These are phyloP conservation scores for Actinernus sp. DNA, from an alignment of 92 coral and sea anemone species.

Conservation along the genomic window DNA sequence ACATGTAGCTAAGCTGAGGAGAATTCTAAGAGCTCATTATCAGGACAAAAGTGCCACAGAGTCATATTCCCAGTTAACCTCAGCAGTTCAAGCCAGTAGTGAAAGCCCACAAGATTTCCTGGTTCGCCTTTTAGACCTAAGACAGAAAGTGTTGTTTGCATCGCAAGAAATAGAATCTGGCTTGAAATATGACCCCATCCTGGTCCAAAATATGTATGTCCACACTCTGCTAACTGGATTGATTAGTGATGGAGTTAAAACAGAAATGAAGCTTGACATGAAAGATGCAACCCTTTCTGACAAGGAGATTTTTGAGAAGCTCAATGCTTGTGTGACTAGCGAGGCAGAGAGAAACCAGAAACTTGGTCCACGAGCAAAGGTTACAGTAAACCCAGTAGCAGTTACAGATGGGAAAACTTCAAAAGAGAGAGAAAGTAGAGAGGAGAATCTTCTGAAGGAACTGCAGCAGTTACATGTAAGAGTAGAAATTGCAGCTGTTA, in stretches of 20 bases:
- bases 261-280: conserved; percentile 10
- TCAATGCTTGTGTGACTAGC: conserved; percentile 20
- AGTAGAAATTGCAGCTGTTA: conserved; percentile 21
- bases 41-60: conserved; percentile 49
- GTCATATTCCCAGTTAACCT: background rate
- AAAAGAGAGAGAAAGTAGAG: background rate
- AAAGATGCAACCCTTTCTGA: conserved; percentile 13
- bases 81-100: background rate
- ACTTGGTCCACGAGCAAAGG: conserved; percentile 6
- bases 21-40: conserved; percentile 31
- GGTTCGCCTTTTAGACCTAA: conserved; percentile 13
- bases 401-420: too few relatives aligned
- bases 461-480: conserved; percentile 11
- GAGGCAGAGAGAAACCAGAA: conserved; percentile 37
- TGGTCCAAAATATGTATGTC: conserved; percentile 8
- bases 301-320: conserved; percentile 36
- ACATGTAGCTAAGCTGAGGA: conserved; percentile 9
- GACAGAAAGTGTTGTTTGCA: conserved; percentile 31
- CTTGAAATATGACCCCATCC: conserved; percentile 15
- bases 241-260: conserved; percentile 13
- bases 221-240: conserved; percentile 17
- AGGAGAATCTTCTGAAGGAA: conserved; percentile 8
- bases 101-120: conserved; percentile 34
- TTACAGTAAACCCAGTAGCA: conserved; percentile 10
- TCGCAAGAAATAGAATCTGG: conserved; percentile 35